A percentile compares a stretch with the other conserved stretches of the same genome.
Conservation (phyloP, 1,140 invertebrate species). For the Maniola jurtina region DNA sequence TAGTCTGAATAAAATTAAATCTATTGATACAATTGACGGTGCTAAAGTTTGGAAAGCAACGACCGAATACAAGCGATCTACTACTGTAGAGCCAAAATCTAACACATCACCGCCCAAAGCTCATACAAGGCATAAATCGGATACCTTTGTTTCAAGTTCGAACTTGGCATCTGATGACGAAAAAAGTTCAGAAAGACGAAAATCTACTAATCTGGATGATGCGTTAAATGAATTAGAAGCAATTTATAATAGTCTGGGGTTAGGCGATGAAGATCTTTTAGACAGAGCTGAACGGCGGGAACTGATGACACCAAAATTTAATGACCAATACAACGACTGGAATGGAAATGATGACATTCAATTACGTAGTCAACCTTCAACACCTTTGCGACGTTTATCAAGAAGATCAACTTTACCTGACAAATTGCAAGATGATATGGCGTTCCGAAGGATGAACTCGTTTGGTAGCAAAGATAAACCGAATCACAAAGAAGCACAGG, state of each 20-base stretch:
- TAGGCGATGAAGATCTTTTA: conserved; percentile 89
- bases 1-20: conserved; percentile 59
- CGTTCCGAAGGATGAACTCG: conserved; percentile 84
- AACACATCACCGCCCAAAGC: conserved; percentile 62
- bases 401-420: conserved; percentile 79
- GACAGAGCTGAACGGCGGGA: conserved; percentile 88
- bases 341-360: conserved; percentile 73
- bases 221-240: conserved; percentile 92
- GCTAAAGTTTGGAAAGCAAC: conserved; percentile 70
- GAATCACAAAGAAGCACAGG: conserved; percentile 75
- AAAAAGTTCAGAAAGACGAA: conserved; percentile 74
- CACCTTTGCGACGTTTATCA: conserved; percentile 56
- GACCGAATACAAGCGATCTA: conserved; percentile 67
- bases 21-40: conserved; percentile 61
- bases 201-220: conserved; percentile 90
- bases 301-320: conserved; percentile 80
- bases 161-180: conserved; percentile 69
- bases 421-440: conserved; percentile 88
- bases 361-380: conserved; percentile 66
- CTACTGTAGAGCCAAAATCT: conserved; percentile 58
- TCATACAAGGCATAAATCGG: conserved; percentile 70
- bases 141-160: conserved; percentile 53
- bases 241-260: conserved; percentile 90
- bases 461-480: conserved; percentile 77
- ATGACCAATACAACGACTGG: conserved; percentile 71